Percentiles rank a stretch among this genome's conserved stretches.
These are phyloP conservation scores for Chionis minor DNA, from an alignment of 2,113 vertebrate genomes.

Conservation along the genomic window DNA sequence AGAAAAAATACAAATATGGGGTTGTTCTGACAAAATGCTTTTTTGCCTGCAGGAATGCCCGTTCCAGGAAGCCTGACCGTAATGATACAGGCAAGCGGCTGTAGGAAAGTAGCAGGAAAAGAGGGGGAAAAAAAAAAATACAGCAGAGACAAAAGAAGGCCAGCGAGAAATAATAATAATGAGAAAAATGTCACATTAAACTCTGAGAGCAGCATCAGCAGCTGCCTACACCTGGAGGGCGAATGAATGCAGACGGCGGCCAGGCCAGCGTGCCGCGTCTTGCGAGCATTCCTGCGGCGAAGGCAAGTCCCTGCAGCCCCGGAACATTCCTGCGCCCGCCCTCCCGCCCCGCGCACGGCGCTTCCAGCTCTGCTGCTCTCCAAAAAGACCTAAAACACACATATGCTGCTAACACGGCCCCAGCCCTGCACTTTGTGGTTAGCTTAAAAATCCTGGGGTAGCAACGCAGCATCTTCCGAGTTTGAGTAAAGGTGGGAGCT, in stretches of 20 bases:
- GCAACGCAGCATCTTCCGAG: background rate
- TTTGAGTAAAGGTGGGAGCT: background rate
- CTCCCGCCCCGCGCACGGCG: background rate
- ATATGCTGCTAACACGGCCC: background rate
- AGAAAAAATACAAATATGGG: background rate
- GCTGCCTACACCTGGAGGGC: slow-evolving; percentile 62
- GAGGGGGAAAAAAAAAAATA: background rate
- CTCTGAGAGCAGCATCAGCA: slow-evolving; percentile 11
- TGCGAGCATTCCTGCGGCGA: slow-evolving; percentile 75
- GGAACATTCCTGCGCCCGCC: slow-evolving; percentile 68
- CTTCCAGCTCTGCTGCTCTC: background rate
- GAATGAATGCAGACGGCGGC: slow-evolving; percentile 62
- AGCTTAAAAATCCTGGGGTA: background rate
- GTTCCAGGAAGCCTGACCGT: background rate
- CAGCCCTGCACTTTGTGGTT: accelerated
- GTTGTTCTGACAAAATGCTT: background rate
- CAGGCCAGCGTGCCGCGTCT: slow-evolving; percentile 66
- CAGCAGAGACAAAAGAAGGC: slow-evolving; percentile 6
- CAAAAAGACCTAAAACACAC: background rate
- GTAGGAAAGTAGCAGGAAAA: background rate
- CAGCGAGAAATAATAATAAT: slow-evolving; percentile 58
- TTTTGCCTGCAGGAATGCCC: background rate
- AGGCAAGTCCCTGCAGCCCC: slow-evolving; percentile 72
- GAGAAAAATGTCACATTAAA: slow-evolving; percentile 70
- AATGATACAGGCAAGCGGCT: background rate